Evolutionary conservation across 2,888 invertebrate genomes (phyloP).

Genomic region (Patella ulyssiponensis): DNA sequence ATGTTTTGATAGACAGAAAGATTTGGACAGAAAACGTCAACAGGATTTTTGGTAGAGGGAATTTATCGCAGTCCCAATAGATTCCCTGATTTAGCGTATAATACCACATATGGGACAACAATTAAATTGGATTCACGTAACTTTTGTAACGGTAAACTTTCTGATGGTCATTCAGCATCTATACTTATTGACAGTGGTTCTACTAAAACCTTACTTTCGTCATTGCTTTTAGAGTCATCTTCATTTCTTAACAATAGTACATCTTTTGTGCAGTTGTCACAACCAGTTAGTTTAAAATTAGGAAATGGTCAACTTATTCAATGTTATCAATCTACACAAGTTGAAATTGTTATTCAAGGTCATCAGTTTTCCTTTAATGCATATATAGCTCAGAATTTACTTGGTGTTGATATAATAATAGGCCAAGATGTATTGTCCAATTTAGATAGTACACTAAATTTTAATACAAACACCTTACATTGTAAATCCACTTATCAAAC

Average conservation of each 20-base stretch:
- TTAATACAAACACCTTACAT: not conserved
- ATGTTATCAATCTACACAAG: not conserved
- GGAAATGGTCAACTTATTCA: not conserved
- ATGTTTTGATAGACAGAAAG: not conserved
- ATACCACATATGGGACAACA: not conserved
- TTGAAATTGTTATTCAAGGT: not conserved
- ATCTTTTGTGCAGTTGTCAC: no score
- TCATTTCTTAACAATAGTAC: not conserved
- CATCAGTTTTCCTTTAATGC: not conserved
- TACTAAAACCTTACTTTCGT: not conserved
- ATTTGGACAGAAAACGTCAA: not conserved
- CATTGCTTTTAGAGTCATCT: not conserved
- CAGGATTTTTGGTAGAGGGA: no score
- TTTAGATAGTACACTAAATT: not conserved
- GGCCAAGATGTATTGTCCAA: not conserved
- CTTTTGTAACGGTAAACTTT: not conserved
- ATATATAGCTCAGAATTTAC: not conserved
- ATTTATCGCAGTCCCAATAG: no score
- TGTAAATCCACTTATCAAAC: not conserved
- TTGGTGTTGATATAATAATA: not conserved
- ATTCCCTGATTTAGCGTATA: no score
- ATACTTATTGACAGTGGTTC: conserved; percentile 6
- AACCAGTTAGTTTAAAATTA: not conserved
- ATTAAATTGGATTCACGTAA: not conserved
- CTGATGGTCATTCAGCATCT: not conserved